Evolutionary conservation across 1,140 invertebrate species (phyloP), one percentile per base, ranked within the genome.

Genomic region (Proales similis): DNA sequence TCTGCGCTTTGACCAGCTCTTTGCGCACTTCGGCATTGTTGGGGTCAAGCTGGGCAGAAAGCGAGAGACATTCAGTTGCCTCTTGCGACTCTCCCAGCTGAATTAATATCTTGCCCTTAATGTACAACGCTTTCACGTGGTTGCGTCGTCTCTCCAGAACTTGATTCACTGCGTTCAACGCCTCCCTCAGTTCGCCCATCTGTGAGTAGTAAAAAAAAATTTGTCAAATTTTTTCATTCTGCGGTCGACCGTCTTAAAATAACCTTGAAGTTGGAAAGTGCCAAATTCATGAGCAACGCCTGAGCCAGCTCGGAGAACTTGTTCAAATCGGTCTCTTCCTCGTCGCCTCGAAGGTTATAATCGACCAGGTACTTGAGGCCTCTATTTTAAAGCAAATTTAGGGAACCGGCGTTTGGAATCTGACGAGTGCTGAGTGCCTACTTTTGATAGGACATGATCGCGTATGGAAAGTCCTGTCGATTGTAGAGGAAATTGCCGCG

Each of bases 71-170:
- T 14, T 57, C 45, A 26, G 45, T 27, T 19, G 51, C 20, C 32
- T 57, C 51, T 57, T 43, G 36, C 12, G 51, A 42, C 20, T 57
- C 51, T 29, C 51, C 51, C 6, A 57, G 14, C 45, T 57, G 51
- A 20, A 57, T 42, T 6, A 57, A 14, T 29, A 57, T 17, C 45
- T 57, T 57, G 30, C 51, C 51, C 0, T 14, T 2, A 7, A 57
- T 57, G 27, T 57, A 57, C 38, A 57, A 42, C 14, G 19, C 51
- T 57, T 57, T 57, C 27, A 57, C 45, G 32, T 57, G 51, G 12
- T 42, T 42, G 11, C 27, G 14, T 42, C 45, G 51, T 22, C 36
- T 42, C 7, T 26, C 32, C 20, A 57, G 24, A 3, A 57, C 51
- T 42, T 57, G 2, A 30, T 57, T 42, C 6, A 57, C 26, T 42